Base-by-base conservation (phyloP, 1,140 invertebrate species). In the Acromyrmex echinatior region DNA sequence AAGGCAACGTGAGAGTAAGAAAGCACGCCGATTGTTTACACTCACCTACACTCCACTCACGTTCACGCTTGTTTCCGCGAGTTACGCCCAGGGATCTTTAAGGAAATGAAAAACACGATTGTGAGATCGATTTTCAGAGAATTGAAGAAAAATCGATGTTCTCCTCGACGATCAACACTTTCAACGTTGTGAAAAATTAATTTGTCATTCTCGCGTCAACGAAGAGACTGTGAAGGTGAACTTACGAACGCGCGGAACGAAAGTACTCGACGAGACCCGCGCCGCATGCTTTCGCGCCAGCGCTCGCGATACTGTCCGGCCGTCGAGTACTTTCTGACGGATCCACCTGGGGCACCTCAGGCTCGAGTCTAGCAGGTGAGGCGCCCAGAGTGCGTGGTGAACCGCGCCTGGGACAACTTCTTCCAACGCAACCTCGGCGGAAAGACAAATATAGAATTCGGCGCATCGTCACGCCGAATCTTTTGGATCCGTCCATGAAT, bases 231-330 rank as follows among this genome's bases (percentile, higher is more conserved):
- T 58, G 45, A 53, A 10, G 58, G 60, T 60, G 76, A 28, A 16
- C 45, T 70, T 16, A 56, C 62, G 53, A 56, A 56, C n/a, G 77
- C 51, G 35, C 77, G 74, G 82, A 82, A 82, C 80, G 80, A 74
- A 62, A 82, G 80, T 84, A 84, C 70, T 84, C 80, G 66, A 49
- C 78, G 3, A 65, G 79, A 25, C 84, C 81, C 71, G 71, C 90
- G 90, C 70, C 86, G 90, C 90, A 89, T 91, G 86, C 90, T 87
- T 82, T 63, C 76, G 79, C 60, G 86, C 88, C 78, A 77, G 90
- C 90, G 85, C 79, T 87, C 88, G 81, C 91, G 84, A 88, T 92
- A 90, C 88, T 90, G 86, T 90, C 66, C 90, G 77, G 63, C 60
- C 84, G 76, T 73, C 76, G 90, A 89, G 80, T 45, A 74, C 90